Conservation (phyloP, 2,797 vertebrate genomes). For the Graptemys geographica region DNA sequence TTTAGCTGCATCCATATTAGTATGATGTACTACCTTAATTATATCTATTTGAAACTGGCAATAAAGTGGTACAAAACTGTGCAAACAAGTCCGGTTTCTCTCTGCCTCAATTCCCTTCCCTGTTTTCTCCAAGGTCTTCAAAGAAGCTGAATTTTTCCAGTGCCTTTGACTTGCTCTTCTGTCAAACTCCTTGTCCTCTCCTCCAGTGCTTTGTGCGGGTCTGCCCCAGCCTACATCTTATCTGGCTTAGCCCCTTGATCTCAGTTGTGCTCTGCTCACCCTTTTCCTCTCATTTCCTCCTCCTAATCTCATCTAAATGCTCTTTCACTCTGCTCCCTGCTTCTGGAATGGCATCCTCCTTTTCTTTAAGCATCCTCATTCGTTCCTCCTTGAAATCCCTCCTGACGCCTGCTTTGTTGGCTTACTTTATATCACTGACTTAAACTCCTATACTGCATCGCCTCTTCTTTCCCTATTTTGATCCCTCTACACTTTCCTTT, state of each 20-base stretch:
- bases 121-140: not conserved
- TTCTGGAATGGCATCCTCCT: not conserved
- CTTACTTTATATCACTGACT: not conserved
- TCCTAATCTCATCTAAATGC: not conserved
- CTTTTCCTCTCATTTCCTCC: not conserved
- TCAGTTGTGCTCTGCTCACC: not conserved
- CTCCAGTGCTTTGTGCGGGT: accelerated
- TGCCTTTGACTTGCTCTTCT: not conserved
- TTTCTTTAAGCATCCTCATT: not conserved
- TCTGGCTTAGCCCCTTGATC: not conserved
- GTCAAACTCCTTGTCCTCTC: accelerated
- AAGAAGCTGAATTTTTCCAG: not conserved
- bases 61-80: not conserved
- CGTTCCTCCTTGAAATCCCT: not conserved
- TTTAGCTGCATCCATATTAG: not conserved
- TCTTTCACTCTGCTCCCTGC: not conserved
- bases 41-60: not conserved
- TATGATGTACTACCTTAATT: not conserved
- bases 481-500: not conserved
- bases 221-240: not conserved
- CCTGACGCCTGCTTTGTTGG: not conserved
- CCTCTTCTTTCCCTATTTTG: not conserved
- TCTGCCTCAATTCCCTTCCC: not conserved
- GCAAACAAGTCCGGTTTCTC: not conserved
- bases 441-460: accelerated